Base-by-base conservation (phyloP, 1,140 invertebrate genomes). In the Drosophila yakuba region DNA sequence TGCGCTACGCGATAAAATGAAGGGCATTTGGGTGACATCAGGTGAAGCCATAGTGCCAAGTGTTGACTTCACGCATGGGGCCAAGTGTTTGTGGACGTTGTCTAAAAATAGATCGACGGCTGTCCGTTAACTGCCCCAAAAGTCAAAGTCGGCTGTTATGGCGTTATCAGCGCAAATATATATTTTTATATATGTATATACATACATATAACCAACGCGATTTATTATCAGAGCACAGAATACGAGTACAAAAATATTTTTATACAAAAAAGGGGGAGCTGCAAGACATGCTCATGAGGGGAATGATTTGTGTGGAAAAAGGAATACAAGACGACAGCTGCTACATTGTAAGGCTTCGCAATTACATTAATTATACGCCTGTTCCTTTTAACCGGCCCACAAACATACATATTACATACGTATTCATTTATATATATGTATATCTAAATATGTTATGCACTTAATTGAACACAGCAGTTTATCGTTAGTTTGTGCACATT, bases 201-300 rank as follows among this genome's bases (percentile, higher is more conserved):
- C 8, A 32, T 8, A 83, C 8, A 32, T 8, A 83, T 64, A 80
- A 89, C 68, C 80, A 83, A 73, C 60, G 67, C 43, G 56, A 82
- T 89, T 88, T 88, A 83, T 88, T 88, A 88, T 88, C 84, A 88
- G 66, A 83, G 71, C 79, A 88, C 83, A 81, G 75, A 63, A 50
- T 81, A 71, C 69, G 52, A 76, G 63, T 83, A 83, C 69, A 86
- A 61, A 85, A 54, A 71, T 71, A 60, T 78, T 36, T 72, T 67
- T 80, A 77, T 74, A 64, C 56, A 63, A 80, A 77, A 75, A 62
- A 58, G 28, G 69, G 74, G 69, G 74, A 60, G 60, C 58, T 66
- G 66, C 52, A 59, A 62, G 54, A 69, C 71, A 52, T 62, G 69
- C 80, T 58, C 55, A 86, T 85, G 64, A 78, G 63, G 82, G 74